A percentile compares a stretch with the other conserved stretches of the same genome.
Conservation (phyloP, 2,797 vertebrate species). For the Brachyrhaphis roseni region DNA sequence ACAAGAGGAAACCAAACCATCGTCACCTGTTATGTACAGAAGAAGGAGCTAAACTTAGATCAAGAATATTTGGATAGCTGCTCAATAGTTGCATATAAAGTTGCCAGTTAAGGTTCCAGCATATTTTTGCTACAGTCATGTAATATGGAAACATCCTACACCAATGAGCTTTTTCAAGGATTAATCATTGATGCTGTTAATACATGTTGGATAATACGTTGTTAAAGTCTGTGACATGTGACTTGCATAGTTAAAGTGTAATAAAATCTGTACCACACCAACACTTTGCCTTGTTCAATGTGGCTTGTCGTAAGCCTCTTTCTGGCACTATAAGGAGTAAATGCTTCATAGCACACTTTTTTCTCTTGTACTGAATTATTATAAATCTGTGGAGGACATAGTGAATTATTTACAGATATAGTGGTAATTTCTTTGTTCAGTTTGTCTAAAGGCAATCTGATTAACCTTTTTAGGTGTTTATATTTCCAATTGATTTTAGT, state of each 20-base stretch:
- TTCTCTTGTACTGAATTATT: neutral
- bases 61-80: neutral
- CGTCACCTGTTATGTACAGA: neutral
- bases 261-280: neutral
- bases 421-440: neutral
- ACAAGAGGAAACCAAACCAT: neutral
- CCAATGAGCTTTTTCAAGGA: neutral
- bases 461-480: neutral
- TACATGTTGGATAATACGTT: neutral
- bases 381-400: neutral
- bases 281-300: neutral
- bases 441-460: neutral
- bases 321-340: neutral
- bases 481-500: conserved; percentile 7
- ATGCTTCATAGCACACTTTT: neutral
- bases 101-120: neutral
- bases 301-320: neutral
- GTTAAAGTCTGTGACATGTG: neutral
- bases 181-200: neutral
- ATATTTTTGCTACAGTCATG: neutral
- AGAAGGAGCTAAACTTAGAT: neutral
- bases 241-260: neutral
- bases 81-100: neutral
- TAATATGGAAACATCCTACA: neutral
- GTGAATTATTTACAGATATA: neutral